Percentiles rank a stretch among this genome's conserved stretches.
Evolutionary conservation across 2,797 vertebrate genomes (phyloP).

Genomic region (Podargus strigoides): DNA sequence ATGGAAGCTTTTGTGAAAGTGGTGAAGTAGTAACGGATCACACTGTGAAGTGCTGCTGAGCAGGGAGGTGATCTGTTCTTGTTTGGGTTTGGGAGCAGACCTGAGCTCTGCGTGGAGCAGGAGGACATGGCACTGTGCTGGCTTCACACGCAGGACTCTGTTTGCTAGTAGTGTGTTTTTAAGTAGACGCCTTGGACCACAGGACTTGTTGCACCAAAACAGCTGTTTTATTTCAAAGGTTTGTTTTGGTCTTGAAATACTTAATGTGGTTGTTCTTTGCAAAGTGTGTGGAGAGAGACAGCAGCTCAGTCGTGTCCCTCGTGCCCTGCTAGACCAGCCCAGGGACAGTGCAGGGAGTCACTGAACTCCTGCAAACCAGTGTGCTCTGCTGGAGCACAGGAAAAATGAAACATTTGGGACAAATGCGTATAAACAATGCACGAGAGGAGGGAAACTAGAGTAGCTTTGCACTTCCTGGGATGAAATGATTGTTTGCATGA

Average conservation of each 20-base stretch:
- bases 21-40: neutral
- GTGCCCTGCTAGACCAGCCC: neutral
- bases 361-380: neutral
- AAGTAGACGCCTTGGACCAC: neutral
- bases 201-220: neutral
- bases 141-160: neutral
- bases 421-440: rapidly evolving
- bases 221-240: conserved; percentile 14
- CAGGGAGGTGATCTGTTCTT: neutral
- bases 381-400: neutral
- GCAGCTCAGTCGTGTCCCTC: neutral
- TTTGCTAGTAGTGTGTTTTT: neutral
- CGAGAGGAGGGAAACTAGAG: neutral
- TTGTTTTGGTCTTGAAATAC: neutral
- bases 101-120: neutral
- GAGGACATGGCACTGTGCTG: neutral
- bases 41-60: neutral
- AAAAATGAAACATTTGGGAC: neutral
- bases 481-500: neutral
- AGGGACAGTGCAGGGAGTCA: neutral
- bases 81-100: neutral
- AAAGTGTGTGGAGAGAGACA: neutral
- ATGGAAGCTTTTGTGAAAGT: neutral
- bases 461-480: neutral
- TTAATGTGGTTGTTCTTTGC: neutral